A percentile compares a stretch with the other conserved stretches of the same genome.
Conservation (phyloP, 2,113 vertebrate species). For the Junco hyemalis region DNA sequence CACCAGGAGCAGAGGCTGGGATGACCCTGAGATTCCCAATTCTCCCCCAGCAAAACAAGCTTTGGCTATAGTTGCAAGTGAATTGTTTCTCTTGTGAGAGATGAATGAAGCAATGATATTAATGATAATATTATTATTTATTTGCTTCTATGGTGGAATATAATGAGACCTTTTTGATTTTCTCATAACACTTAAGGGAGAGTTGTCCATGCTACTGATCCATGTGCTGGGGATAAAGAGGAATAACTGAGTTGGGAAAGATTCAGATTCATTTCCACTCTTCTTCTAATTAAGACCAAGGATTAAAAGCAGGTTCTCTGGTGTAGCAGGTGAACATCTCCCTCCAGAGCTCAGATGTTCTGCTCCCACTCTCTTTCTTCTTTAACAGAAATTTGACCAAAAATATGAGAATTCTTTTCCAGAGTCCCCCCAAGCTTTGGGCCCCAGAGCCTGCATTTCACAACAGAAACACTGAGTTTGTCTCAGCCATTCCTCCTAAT, state of each 20-base stretch:
- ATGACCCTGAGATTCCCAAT: background rate
- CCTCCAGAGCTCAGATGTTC: background rate
- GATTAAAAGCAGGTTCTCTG: background rate
- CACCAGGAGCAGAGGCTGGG: background rate
- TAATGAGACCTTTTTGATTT: constrained; percentile 10
- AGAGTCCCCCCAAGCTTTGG: fast-evolving
- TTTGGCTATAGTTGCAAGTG: background rate
- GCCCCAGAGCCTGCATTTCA: background rate
- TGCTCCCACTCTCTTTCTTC: background rate
- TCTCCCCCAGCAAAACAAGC: background rate
- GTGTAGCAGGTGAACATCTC: background rate
- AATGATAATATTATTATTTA: background rate
- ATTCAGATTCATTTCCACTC: background rate
- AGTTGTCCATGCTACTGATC: background rate
- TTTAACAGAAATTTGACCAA: background rate
- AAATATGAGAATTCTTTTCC: background rate
- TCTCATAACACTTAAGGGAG: background rate
- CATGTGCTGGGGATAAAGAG: background rate
- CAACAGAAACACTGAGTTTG: background rate
- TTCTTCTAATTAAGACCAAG: constrained; percentile 10
- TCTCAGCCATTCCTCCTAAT: background rate
- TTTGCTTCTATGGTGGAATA: background rate
- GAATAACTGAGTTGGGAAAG: background rate
- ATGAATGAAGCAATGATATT: background rate
- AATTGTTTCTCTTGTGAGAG: background rate